A percentile compares a stretch with the other conserved stretches of the same genome.
Evolutionary conservation across 2,113 vertebrate genomes (phyloP).

Genomic region (Microtus oregoni): DNA sequence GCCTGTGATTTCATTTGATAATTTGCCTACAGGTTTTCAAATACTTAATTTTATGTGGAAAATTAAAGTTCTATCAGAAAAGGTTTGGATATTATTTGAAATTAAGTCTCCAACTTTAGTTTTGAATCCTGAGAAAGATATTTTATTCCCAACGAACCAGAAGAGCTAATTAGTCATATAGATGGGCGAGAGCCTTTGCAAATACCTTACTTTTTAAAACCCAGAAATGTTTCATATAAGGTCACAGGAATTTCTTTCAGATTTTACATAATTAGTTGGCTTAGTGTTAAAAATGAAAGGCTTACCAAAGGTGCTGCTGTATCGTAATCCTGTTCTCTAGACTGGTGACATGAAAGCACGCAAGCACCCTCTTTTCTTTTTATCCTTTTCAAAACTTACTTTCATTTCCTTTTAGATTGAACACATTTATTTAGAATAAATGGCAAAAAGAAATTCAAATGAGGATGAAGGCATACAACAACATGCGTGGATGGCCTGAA

Average conservation of each 20-base stretch:
- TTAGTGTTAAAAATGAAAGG: constrained; percentile 40
- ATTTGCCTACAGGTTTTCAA: constrained; percentile 59
- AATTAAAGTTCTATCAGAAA: constrained; percentile 44
- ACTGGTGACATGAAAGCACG: background rate
- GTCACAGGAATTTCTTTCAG: constrained; percentile 54
- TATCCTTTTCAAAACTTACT: too few relatives aligned
- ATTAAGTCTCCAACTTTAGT: constrained; percentile 64
- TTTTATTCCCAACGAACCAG: constrained; percentile 1
- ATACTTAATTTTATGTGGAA: constrained; percentile 58
- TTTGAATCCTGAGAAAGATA: constrained; percentile 56
- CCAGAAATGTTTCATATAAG: constrained; percentile 41
- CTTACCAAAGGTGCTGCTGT: background rate
- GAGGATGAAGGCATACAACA: background rate
- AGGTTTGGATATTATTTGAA: constrained; percentile 64
- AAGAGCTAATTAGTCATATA: constrained; percentile 62
- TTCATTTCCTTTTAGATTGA: background rate
- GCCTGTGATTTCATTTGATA: constrained; percentile 39
- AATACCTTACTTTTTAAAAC: constrained; percentile 50
- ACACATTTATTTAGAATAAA: background rate
- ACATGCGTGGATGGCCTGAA: background rate
- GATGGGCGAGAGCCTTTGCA: constrained; percentile 42
- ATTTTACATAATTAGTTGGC: constrained; percentile 55
- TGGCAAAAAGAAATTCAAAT: background rate
- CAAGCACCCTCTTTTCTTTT: background rate
- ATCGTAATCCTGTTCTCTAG: background rate